Evolutionary conservation across 2,888 invertebrate genomes (phyloP).

Genomic region (Limnephilus lunatus): DNA sequence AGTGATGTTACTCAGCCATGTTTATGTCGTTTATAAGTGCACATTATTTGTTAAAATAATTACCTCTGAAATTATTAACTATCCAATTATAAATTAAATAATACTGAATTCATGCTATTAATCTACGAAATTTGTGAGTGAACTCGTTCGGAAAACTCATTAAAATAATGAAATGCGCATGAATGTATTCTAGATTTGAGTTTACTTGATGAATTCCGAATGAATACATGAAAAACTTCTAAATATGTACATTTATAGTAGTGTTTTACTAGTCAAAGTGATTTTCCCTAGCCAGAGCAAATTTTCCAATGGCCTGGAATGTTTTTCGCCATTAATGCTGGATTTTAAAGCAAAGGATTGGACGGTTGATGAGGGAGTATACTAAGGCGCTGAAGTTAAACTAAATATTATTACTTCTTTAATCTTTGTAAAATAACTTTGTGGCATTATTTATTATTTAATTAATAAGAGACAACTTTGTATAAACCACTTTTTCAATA

Average conservation of each 20-base stretch:
- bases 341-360: background rate
- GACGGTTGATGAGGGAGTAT: background rate
- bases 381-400: background rate
- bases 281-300: background rate
- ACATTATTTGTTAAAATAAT: too few species aligned
- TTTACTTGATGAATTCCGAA: background rate
- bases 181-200: background rate
- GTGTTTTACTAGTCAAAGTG: background rate
- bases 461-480: too few species aligned
- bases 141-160: background rate
- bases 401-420: too few species aligned
- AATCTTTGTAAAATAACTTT: too few species aligned
- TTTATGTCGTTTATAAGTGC: too few species aligned
- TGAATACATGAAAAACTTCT: background rate
- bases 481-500: too few species aligned
- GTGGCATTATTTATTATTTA: too few species aligned
- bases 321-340: background rate
- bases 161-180: background rate
- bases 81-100: background rate
- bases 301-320: background rate
- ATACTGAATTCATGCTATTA: background rate
- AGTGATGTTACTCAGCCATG: too few species aligned
- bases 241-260: background rate
- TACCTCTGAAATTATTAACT: background rate
- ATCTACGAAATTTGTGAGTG: background rate